Evolutionary conservation across 2,797 vertebrate species (phyloP).

Genomic region (Ibycter americanus): DNA sequence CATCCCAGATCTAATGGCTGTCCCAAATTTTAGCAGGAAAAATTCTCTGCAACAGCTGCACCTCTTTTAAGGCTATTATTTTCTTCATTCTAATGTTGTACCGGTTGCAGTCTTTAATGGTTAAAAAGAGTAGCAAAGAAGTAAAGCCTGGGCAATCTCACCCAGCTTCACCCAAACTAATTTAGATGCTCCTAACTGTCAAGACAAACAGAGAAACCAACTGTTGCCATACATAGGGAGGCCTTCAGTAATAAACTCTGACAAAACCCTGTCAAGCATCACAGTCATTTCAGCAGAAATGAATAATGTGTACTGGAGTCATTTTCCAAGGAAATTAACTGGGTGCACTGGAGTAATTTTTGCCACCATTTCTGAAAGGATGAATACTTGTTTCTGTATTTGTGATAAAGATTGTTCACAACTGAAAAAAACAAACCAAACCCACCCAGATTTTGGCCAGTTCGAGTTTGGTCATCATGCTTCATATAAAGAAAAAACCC

Average conservation of each 20-base stretch:
- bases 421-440: background rate
- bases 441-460: background rate
- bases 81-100: background rate
- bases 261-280: background rate
- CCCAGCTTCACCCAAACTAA: background rate
- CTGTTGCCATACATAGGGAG: background rate
- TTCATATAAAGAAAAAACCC: background rate
- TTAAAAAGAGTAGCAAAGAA: background rate
- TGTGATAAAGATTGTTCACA: background rate
- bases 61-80: background rate
- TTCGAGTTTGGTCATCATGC: background rate
- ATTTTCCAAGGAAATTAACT: conserved; percentile 23
- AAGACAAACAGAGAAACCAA: conserved; percentile 28
- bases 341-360: background rate
- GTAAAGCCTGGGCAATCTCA: background rate
- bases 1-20: conserved; percentile 29
- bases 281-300: conserved; percentile 14
- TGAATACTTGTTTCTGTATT: background rate
- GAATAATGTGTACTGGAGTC: background rate
- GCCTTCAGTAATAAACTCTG: conserved; percentile 24
- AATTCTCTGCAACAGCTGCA: background rate
- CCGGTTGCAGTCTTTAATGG: background rate
- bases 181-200: background rate
- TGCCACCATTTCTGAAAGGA: background rate
- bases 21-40: conserved; percentile 6